These are phyloP conservation scores for Tapirus terrestris DNA, from an alignment of 2,113 vertebrate genomes.

Conservation along the genomic window DNA sequence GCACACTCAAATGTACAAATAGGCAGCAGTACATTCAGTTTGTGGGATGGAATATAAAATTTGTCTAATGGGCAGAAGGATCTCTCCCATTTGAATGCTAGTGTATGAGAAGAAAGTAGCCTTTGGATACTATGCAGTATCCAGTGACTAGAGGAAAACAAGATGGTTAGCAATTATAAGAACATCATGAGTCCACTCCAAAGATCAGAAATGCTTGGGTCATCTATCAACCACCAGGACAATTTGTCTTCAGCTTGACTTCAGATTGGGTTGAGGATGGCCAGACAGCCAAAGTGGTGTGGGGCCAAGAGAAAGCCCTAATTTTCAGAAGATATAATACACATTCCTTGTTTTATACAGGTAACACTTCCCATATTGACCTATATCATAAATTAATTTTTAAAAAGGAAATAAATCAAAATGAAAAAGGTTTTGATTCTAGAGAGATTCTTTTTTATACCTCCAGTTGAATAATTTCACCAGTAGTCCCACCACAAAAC, in stretches of 20 bases:
- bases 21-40: background rate
- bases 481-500: background rate
- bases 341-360: background rate
- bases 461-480: background rate
- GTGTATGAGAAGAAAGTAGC: background rate
- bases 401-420: background rate
- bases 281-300: background rate
- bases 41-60: background rate
- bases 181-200: background rate
- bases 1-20: background rate
- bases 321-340: background rate
- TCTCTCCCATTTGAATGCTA: background rate
- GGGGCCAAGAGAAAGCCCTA: background rate
- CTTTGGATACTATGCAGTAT: background rate
- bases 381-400: background rate
- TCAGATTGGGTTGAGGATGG: background rate
- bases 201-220: background rate
- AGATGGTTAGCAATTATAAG: background rate
- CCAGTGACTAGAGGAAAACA: background rate
- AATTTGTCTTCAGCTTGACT: background rate
- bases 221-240: background rate
- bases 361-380: background rate
- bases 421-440: background rate
- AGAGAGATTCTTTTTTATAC: slow-evolving; percentile 1
- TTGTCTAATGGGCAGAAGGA: background rate